Conservation (phyloP, 2,113 vertebrate genomes). For the Myiagra hebetior region DNA sequence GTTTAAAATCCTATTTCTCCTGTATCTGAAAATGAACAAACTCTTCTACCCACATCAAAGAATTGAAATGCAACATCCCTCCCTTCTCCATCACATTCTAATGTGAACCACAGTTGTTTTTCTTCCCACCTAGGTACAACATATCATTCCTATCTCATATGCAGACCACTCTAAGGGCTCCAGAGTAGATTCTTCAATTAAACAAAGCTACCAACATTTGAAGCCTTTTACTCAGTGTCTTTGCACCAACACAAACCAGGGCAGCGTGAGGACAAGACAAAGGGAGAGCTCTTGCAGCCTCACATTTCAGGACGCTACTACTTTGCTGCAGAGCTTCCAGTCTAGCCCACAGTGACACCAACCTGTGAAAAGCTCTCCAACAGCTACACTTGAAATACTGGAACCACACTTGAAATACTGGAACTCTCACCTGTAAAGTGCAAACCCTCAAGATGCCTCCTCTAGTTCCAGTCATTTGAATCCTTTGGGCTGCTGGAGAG, state of each 20-base stretch:
- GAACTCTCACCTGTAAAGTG: not conserved
- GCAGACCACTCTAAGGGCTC: not conserved
- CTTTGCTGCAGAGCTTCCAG: not conserved
- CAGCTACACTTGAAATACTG: not conserved
- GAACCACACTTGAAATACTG: not conserved
- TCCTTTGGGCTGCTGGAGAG: not conserved
- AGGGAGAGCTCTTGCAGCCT: not conserved
- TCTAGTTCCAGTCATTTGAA: not conserved
- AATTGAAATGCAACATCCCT: not conserved
- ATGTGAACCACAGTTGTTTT: not conserved
- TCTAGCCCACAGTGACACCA: not conserved
- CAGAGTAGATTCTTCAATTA: not conserved
- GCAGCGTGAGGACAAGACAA: not conserved
- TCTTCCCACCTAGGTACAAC: not conserved
- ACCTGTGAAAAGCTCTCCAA: not conserved
- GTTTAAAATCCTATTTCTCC: not conserved
- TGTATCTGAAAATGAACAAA: not conserved
- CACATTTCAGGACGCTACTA: not conserved
- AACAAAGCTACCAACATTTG: not conserved
- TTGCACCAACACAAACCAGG: not conserved
- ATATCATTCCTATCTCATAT: not conserved
- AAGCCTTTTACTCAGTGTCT: not conserved
- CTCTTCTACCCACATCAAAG: not conserved
- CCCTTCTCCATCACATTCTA: not conserved
- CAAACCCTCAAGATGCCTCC: not conserved